phyloP scores from a whole-genome alignment of 1,140 invertebrate genomes.

The Lordiphosa mommai region DNA sequence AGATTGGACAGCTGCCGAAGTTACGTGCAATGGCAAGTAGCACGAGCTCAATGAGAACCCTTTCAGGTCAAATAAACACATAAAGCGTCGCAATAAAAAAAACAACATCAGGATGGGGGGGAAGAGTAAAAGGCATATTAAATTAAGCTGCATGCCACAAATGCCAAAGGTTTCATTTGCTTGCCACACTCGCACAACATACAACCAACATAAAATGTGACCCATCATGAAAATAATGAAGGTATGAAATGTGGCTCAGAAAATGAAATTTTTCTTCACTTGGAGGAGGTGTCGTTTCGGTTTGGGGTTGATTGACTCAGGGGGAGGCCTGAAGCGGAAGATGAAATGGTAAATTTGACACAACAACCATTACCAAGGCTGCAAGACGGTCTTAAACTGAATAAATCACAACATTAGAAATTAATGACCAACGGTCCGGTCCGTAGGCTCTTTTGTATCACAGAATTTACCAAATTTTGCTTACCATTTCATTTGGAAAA shows the following conservation, averaged over 20 bases:
- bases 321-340: no score
- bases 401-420: no score
- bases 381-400: no score
- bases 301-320: no score
- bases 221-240: slow-evolving; percentile 67
- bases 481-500: no score
- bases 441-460: no score
- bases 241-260: slow-evolving; percentile 32
- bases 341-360: no score
- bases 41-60: slow-evolving; percentile 24
- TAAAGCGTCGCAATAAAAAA: slow-evolving; percentile 54
- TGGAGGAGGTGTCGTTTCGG: neutral
- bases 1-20: slow-evolving; percentile 31
- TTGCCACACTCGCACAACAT: neutral
- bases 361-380: no score
- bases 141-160: slow-evolving; percentile 64
- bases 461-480: no score
- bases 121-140: slow-evolving; percentile 38
- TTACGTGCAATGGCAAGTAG: slow-evolving; percentile 19
- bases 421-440: no score
- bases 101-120: slow-evolving; percentile 15
- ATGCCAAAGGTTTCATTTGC: slow-evolving; percentile 25
- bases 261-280: slow-evolving; percentile 30
- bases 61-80: slow-evolving; percentile 62
- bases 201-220: slow-evolving; percentile 61